A percentile compares a stretch with the other conserved stretches of the same genome.
Conservation (phyloP, 1,140 invertebrate species). For the Sipha flava region DNA sequence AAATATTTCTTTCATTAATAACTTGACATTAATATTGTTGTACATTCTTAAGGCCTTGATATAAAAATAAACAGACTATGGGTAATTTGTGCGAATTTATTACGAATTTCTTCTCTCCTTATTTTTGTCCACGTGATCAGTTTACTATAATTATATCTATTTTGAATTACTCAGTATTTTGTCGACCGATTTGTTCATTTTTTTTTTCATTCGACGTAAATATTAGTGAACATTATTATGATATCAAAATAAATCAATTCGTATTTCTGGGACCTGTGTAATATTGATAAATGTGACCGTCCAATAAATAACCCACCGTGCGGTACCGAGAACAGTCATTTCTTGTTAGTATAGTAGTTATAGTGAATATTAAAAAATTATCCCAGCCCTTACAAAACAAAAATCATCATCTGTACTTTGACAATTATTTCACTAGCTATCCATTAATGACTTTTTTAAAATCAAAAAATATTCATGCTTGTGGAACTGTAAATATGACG, state of each 20-base stretch:
- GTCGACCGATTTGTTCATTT: background rate
- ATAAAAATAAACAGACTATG: too few relatives aligned
- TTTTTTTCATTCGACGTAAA: background rate
- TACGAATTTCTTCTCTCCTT: background rate
- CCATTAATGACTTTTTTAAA: background rate
- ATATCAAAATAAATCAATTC: background rate
- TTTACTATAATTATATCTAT: too few relatives aligned
- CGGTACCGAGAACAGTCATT: too few relatives aligned
- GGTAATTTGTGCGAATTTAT: too few relatives aligned
- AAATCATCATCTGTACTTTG: background rate
- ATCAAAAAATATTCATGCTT: background rate
- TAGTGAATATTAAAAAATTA: slow-evolving; percentile 28
- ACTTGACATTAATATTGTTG: background rate
- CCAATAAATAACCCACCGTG: background rate
- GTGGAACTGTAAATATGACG: background rate
- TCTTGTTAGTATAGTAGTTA: too few relatives aligned
- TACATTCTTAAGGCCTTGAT: background rate
- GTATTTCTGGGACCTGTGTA: background rate
- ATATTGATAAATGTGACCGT: background rate
- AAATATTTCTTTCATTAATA: background rate
- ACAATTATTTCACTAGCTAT: background rate
- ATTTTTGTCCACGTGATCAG: too few relatives aligned
- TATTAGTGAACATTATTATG: background rate
- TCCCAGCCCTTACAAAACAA: slow-evolving; percentile 10
- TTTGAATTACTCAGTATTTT: background rate